These are phyloP conservation scores for Ictalurus furcatus DNA, from an alignment of 2,113 vertebrate genomes.

Conservation along the genomic window DNA sequence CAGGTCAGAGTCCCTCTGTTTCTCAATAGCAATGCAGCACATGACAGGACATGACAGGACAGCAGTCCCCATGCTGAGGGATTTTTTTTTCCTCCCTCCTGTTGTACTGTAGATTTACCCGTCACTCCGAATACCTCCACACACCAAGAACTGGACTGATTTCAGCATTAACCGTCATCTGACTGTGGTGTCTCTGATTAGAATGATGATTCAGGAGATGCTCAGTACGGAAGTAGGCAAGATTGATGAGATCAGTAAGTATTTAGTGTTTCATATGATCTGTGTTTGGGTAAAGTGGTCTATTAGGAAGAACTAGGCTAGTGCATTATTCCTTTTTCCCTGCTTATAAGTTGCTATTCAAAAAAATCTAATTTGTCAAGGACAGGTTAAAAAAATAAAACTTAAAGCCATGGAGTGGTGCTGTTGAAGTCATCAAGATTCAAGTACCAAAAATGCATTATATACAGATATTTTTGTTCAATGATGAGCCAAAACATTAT, in stretches of 20 bases:
- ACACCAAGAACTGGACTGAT: constrained; percentile 19
- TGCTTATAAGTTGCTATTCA: not conserved
- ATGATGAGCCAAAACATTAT: too few relatives aligned
- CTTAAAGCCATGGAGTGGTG: too few relatives aligned
- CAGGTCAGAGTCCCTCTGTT: constrained; percentile 22
- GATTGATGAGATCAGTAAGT: not conserved
- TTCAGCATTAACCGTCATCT: not conserved
- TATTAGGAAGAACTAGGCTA: not conserved
- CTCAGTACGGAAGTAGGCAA: not conserved
- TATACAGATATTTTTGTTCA: too few relatives aligned
- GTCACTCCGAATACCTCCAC: constrained; percentile 1
- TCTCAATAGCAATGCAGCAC: constrained; percentile 9
- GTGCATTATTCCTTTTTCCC: too few relatives aligned
- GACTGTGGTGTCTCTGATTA: not conserved
- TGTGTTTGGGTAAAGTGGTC: not conserved
- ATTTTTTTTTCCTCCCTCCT: constrained; percentile 4
- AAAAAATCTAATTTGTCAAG: too few relatives aligned
- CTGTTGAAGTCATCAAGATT: too few relatives aligned
- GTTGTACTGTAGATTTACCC: constrained; percentile 26
- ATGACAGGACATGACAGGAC: constrained; percentile 16
- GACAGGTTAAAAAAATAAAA: too few relatives aligned
- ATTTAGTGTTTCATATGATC: not conserved
- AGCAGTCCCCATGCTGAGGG: constrained; percentile 19
- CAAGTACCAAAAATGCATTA: too few relatives aligned
- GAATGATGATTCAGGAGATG: not conserved